Conservation (phyloP, 1,140 invertebrate species). For the Adelges cooleyi region DNA sequence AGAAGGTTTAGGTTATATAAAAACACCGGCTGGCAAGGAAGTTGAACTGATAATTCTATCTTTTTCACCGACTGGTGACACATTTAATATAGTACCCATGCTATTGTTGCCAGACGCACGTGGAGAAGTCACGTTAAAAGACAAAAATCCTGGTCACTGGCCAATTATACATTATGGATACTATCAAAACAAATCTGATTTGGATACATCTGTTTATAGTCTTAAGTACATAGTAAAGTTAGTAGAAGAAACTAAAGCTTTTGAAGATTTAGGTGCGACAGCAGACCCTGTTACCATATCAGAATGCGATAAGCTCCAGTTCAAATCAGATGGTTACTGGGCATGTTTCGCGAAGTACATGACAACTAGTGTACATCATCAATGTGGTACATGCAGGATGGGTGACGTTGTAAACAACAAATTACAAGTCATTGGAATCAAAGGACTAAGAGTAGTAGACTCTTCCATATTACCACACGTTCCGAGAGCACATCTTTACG, state of each 20-base stretch:
- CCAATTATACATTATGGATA: too few relatives aligned
- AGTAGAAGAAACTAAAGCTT: constrained; percentile 47
- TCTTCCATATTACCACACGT: constrained; percentile 61
- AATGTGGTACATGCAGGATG: constrained; percentile 46
- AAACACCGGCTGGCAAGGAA: constrained; percentile 52
- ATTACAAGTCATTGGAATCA: constrained; percentile 55
- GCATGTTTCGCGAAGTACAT: constrained; percentile 54
- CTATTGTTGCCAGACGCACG: constrained; percentile 59
- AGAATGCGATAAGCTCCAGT: constrained; percentile 50
- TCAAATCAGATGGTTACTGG: constrained; percentile 59
- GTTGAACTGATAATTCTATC: constrained; percentile 42
- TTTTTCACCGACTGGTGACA: too few relatives aligned
- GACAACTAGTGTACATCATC: constrained; percentile 63
- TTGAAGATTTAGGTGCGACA: constrained; percentile 48
- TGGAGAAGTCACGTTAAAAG: constrained; percentile 55
- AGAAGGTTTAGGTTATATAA: constrained; percentile 59
- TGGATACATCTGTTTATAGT: constrained; percentile 48
- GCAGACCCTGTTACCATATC: constrained; percentile 50
- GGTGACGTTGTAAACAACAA: constrained; percentile 66
- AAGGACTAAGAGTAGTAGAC: constrained; percentile 58
- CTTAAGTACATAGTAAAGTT: constrained; percentile 49
- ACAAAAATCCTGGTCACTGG: constrained; percentile 56
- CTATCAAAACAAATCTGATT: constrained; percentile 76
- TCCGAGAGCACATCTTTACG: constrained; percentile 59
- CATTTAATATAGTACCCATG: constrained; percentile 55